Evolutionary conservation across 2,888 invertebrate genomes (phyloP), one percentile per base, ranked within the genome.

Genomic region (Drosophila limbata): DNA sequence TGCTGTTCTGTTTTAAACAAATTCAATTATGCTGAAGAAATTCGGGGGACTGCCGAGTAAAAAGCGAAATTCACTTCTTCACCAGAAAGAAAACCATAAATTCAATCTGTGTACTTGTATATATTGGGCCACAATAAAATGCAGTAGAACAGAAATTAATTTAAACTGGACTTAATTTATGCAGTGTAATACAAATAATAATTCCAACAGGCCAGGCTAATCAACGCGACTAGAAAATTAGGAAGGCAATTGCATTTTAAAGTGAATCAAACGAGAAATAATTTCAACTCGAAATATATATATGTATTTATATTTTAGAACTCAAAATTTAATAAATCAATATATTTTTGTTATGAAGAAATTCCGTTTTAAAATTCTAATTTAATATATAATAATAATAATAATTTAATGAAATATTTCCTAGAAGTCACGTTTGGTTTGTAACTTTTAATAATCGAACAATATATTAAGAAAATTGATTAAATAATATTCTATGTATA

Each of bases 21-120:
- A 77, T 72, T 69, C 63, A 73, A 69, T 78, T 70, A 69, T 59
- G 47, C 56, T 65, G 25, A 28, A 53, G 52, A 68, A 56, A 81
- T 70, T 61, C 69, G 48, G 5, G 77, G 40, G 19, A 44, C 63
- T 56, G 51, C 40, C 60, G 52, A 57, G 52, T 17, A 48, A 21
- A 67, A 61, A 35, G 44, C 53, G 11, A 69, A 56, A 53, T 28
- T 45, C 19, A 10, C 42, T 19, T 5, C 11, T 42, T 42, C 19
- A 19, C 2, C 19, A 42, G 42, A 42, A 19, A 11, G 21, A 21
- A 35, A 35, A 11, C 31, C 31, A 48, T 50, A 33, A 35, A 50
- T 50, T 33, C 13, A 33, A 33, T 17, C 13, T 19, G 8, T n/a
- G n/a, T n/a, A n/a, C n/a, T 4, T 51, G n/a, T 19, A 10, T 51